Conservation (phyloP, 2,888 invertebrate genomes). For the Apeira syringaria region DNA sequence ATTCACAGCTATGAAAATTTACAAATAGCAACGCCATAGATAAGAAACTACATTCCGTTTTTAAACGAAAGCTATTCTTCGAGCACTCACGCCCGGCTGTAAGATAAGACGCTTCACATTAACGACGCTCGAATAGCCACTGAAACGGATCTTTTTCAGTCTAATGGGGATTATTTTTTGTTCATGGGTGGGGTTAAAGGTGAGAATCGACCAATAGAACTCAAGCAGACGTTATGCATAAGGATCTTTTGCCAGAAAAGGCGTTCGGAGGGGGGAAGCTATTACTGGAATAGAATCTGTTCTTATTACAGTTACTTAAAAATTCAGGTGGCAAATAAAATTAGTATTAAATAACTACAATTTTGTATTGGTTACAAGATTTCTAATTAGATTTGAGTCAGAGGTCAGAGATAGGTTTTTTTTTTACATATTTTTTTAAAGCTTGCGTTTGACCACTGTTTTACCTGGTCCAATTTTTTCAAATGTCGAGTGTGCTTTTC, state of each 20-base stretch:
- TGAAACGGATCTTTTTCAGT: conserved; percentile 74
- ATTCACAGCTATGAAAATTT: no score
- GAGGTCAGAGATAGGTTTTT: no score
- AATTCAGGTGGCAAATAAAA: no score
- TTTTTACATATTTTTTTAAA: no score
- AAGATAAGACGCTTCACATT: conserved; percentile 64
- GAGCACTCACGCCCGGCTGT: conserved; percentile 24
- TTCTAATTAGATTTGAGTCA: no score
- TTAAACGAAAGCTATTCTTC: conserved; percentile 22
- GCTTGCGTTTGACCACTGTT: no score
- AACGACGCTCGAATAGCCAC: conserved; percentile 53
- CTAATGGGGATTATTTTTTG: conserved; percentile 78
- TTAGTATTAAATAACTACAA: no score
- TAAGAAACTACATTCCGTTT: conserved; percentile 21
- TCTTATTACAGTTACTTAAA: conserved; percentile 40
- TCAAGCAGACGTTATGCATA: conserved; percentile 45
- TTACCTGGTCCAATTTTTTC: no score
- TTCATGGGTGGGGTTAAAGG: conserved; percentile 80
- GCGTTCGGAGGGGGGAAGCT: conserved; percentile 61
- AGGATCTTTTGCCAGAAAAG: conserved; percentile 45
- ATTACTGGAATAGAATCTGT: conserved; percentile 53
- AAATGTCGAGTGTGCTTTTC: no score
- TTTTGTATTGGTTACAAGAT: no score
- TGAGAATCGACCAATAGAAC: conserved; percentile 67
- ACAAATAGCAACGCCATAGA: no score